Conservation (phyloP, 2,113 vertebrate genomes). For the Panthera tigris region DNA sequence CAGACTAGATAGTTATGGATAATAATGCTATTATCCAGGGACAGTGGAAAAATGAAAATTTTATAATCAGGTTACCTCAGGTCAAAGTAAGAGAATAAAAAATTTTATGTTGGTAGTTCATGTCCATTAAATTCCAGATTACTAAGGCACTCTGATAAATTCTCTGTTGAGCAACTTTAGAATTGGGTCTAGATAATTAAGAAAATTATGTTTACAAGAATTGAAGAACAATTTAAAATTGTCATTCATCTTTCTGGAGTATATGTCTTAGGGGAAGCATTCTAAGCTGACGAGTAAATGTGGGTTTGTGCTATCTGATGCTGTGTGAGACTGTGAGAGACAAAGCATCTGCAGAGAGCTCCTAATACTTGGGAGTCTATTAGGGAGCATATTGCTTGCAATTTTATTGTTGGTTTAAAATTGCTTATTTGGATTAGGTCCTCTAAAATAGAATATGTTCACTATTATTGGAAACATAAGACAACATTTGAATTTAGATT, state of each 20-base stretch:
- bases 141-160: neutral
- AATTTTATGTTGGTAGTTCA: neutral
- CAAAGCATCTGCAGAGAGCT: neutral
- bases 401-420: neutral
- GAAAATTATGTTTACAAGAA: constrained; percentile 15
- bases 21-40: constrained; percentile 46
- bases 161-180: neutral
- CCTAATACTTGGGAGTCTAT: neutral
- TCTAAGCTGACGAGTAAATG: neutral
- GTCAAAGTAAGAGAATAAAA: constrained; percentile 31
- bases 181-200: constrained; percentile 16
- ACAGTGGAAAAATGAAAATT: neutral
- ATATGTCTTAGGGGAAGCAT: neutral
- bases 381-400: neutral
- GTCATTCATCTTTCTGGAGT: neutral
- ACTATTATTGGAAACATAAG: neutral
- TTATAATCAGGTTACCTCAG: constrained; percentile 37
- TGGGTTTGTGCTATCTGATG: neutral
- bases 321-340: neutral
- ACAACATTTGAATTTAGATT: neutral
- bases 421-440: neutral
- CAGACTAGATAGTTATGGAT: neutral
- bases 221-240: constrained; percentile 23
- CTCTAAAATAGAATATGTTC: neutral
- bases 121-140: constrained; percentile 50